phyloP scores from a whole-genome alignment of 2,113 vertebrate species.

The Microtus ochrogaster region DNA sequence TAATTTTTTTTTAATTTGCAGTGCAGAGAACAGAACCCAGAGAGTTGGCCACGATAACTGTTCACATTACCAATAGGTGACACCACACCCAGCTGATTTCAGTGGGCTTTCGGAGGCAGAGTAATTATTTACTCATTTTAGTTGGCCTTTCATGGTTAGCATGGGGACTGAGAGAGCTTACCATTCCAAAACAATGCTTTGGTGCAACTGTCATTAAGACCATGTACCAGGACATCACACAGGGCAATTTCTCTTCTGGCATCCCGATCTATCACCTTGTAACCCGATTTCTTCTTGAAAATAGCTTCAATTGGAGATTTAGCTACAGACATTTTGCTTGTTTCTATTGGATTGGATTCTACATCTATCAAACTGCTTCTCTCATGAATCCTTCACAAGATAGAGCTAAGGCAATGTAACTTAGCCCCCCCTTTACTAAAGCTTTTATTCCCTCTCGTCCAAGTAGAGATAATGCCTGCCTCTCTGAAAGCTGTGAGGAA shows the following conservation, averaged over 20 bases:
- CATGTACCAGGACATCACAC: neutral
- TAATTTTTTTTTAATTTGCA: neutral
- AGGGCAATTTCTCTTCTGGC: neutral
- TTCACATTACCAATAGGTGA: neutral
- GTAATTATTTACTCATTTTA: conserved; percentile 24
- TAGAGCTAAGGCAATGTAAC: conserved; percentile 60
- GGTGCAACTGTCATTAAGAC: conserved; percentile 25
- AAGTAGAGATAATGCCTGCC: conserved; percentile 39
- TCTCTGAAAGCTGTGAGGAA: conserved; percentile 63
- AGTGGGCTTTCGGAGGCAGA: neutral
- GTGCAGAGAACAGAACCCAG: neutral
- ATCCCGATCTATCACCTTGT: neutral
- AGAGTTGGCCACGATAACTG: neutral
- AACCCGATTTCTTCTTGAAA: conserved; percentile 39
- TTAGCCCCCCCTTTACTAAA: conserved; percentile 59
- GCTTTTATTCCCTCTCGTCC: conserved; percentile 58
- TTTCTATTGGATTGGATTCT: conserved; percentile 57
- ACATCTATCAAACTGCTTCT: conserved; percentile 52
- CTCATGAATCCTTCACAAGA: conserved; percentile 62
- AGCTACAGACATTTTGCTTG: conserved; percentile 55
- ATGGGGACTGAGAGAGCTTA: neutral
- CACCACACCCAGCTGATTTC: neutral
- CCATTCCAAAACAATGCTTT: neutral
- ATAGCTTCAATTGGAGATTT: conserved; percentile 57
- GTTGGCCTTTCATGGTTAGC: neutral